A percentile compares a stretch with the other conserved stretches of the same genome.
These are phyloP conservation scores for Harpagoxenus sublaevis DNA, from an alignment of 2,888 invertebrate genomes.

Conservation along the genomic window DNA sequence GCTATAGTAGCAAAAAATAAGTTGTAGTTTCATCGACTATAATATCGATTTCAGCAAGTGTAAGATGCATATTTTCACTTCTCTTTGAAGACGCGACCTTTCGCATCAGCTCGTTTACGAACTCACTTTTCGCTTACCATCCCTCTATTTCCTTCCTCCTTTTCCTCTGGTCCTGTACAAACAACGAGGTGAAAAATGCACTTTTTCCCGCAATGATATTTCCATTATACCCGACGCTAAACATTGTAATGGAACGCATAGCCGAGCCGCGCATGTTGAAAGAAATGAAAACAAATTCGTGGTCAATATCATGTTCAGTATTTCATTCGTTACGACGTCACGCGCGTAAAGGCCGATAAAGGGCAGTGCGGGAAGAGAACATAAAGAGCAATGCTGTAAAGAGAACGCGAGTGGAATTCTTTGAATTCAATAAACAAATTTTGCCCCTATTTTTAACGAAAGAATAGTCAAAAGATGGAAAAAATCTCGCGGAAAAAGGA, in stretches of 20 bases:
- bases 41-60: slow-evolving; percentile 54
- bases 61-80: slow-evolving; percentile 61
- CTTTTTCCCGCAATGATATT: slow-evolving; percentile 24
- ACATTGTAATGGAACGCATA: slow-evolving; percentile 26
- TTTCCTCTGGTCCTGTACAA: slow-evolving; percentile 2
- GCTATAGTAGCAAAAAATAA: not conserved
- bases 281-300: slow-evolving; percentile 37
- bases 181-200: not conserved
- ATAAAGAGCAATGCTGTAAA: not conserved
- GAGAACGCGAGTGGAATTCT: not conserved
- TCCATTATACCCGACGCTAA: slow-evolving; percentile 38
- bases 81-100: slow-evolving; percentile 50
- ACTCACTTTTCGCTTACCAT: slow-evolving; percentile 4
- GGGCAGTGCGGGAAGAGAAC: too few species aligned
- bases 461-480: not conserved
- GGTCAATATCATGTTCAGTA: slow-evolving; percentile 18
- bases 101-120: not conserved
- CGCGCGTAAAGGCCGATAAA: not conserved
- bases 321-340: slow-evolving; percentile 13
- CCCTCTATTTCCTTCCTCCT: not conserved
- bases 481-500: not conserved
- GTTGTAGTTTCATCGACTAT: slow-evolving; percentile 49
- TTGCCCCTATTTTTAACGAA: not conserved
- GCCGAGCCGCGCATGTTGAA: not conserved
- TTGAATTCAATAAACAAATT: not conserved